Evolutionary conservation across 1,140 invertebrate species (phyloP).

Genomic region (Onthophagus taurus): DNA sequence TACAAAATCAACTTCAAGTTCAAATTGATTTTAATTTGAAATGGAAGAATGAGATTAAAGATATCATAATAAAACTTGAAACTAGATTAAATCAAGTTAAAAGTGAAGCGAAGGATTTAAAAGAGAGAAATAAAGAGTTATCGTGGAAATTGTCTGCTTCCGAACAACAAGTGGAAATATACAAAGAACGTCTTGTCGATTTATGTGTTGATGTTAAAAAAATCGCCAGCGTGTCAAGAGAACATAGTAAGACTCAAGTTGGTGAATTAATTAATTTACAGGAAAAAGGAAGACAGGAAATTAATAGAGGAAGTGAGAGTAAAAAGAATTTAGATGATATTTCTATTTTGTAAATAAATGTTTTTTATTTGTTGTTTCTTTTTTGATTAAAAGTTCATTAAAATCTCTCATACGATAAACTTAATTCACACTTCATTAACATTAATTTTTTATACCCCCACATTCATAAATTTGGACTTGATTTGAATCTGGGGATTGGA

Average conservation of each 20-base stretch:
- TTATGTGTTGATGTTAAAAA: constrained; percentile 25
- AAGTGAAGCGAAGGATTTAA: constrained; percentile 31
- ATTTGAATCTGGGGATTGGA: too few relatives aligned
- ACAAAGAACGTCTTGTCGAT: constrained; percentile 30
- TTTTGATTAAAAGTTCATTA: too few relatives aligned
- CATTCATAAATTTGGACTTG: too few relatives aligned
- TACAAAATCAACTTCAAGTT: constrained; percentile 24
- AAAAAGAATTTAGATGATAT: too few relatives aligned
- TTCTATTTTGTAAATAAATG: too few relatives aligned
- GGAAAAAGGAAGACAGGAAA: too few relatives aligned
- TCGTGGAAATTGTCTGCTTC: constrained; percentile 41
- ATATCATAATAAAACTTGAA: constrained; percentile 33
- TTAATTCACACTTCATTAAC: too few relatives aligned
- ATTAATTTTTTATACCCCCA: too few relatives aligned
- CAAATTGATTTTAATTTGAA: constrained; percentile 31
- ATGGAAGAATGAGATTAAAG: constrained; percentile 37
- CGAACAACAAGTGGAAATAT: constrained; percentile 38
- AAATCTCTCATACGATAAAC: too few relatives aligned
- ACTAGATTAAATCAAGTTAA: constrained; percentile 36
- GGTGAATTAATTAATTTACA: constrained; percentile 13
- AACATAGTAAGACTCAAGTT: constrained; percentile 13
- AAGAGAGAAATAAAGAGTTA: constrained; percentile 43
- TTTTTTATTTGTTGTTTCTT: too few relatives aligned
- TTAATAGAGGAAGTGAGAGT: too few relatives aligned
- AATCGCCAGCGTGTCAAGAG: constrained; percentile 14